These are phyloP conservation scores for Cepphus grylle DNA, from an alignment of 2,113 vertebrate species.

Conservation along the genomic window DNA sequence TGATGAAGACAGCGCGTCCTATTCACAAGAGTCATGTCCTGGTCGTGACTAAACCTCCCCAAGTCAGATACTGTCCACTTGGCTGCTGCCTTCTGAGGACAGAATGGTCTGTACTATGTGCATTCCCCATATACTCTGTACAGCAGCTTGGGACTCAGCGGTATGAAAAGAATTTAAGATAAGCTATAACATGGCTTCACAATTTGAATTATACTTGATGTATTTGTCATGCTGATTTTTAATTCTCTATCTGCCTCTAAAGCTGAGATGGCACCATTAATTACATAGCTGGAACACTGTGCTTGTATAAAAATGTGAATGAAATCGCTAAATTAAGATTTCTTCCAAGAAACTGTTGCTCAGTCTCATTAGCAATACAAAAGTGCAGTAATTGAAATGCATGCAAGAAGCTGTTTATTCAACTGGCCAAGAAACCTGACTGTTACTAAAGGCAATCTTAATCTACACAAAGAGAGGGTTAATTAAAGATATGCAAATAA, in stretches of 20 bases:
- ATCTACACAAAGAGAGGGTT: slow-evolving; percentile 34
- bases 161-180: background rate
- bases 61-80: background rate
- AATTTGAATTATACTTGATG: slow-evolving; percentile 1
- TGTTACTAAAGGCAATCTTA: slow-evolving; percentile 22
- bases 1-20: background rate
- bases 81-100: background rate
- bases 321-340: background rate
- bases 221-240: slow-evolving; percentile 18
- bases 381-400: slow-evolving; percentile 43
- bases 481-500: slow-evolving; percentile 46
- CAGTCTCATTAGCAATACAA: slow-evolving; percentile 40
- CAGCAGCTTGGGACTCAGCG: background rate
- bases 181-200: background rate
- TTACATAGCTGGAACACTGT: background rate
- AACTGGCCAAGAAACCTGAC: slow-evolving; percentile 32
- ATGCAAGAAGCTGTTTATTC: slow-evolving; percentile 19
- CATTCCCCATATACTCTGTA: background rate
- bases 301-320: slow-evolving; percentile 46
- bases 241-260: slow-evolving; percentile 28
- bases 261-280: slow-evolving; percentile 6
- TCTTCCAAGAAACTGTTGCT: slow-evolving; percentile 39
- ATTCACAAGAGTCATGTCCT: background rate
- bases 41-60: background rate
- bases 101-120: background rate